Evolutionary conservation across 2,888 invertebrate species (phyloP).

Genomic region (Pristionchus arcanus): DNA sequence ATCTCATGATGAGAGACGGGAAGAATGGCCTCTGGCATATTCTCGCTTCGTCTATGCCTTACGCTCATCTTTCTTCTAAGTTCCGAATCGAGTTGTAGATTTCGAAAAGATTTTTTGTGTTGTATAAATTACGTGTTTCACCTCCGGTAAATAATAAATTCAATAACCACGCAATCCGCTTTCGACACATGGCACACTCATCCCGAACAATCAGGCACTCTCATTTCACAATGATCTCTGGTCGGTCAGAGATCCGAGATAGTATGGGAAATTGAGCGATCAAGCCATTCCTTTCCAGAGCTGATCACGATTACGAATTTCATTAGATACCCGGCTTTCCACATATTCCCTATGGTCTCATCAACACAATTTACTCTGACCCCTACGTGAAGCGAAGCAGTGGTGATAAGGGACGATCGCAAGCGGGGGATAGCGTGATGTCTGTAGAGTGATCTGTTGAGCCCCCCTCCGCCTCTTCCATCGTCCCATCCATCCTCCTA

Average conservation of each 20-base stretch:
- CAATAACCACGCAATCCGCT: no score
- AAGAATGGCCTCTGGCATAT: not conserved
- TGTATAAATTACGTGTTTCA: no score
- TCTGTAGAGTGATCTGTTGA: slow-evolving; percentile 8
- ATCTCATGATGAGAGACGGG: not conserved
- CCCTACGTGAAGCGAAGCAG: not conserved
- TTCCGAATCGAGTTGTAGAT: not conserved
- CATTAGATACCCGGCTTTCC: not conserved
- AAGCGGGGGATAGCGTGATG: slow-evolving; percentile 5
- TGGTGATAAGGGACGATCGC: not conserved
- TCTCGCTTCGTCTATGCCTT: not conserved
- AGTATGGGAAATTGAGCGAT: no score
- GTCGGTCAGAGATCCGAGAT: no score
- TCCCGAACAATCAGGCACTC: no score
- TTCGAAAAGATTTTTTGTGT: not conserved
- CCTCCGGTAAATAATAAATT: no score
- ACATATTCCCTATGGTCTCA: not conserved
- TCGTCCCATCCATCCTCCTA: not conserved
- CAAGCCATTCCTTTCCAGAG: no score
- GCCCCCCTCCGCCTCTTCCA: no score
- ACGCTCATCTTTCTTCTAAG: not conserved
- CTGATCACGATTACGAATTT: no score
- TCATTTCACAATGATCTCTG: no score
- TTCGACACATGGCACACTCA: no score
- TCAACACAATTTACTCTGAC: not conserved